A percentile compares a stretch with the other conserved stretches of the same genome.
These are phyloP conservation scores for Pocillopora meandrina DNA, from an alignment of 92 coral and sea anemone species.

Conservation along the genomic window DNA sequence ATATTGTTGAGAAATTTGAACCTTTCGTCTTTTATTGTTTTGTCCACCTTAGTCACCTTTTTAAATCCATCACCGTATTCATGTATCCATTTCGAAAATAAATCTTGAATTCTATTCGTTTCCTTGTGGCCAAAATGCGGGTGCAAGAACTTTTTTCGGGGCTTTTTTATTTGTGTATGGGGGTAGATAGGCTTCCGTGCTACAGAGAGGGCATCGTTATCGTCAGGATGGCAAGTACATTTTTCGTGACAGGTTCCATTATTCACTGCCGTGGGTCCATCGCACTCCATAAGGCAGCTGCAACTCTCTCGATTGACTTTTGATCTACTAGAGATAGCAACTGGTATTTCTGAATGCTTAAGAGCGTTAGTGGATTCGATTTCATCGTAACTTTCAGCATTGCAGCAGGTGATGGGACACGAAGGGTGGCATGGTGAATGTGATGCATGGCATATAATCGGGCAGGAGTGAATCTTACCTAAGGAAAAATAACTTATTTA, in stretches of 20 bases:
- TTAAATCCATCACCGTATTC: conserved; percentile 11
- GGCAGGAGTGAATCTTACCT: conserved; percentile 8
- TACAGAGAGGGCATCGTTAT: not conserved
- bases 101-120: conserved; percentile 34
- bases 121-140: conserved; percentile 26
- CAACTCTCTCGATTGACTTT: conserved; percentile 64
- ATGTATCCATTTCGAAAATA: conserved; percentile 60
- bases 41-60: not conserved
- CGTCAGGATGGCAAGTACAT: conserved; percentile 65
- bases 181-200: not conserved
- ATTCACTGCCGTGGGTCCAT: conserved; percentile 20
- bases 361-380: not conserved
- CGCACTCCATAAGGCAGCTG: conserved; percentile 74
- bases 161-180: not conserved
- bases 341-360: conserved; percentile 26
- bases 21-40: conserved; percentile 38
- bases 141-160: conserved; percentile 5
- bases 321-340: conserved; percentile 14
- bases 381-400: not conserved
- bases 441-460: not conserved
- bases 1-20: conserved; percentile 63
- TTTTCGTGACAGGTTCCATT: conserved; percentile 61
- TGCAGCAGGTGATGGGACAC: conserved; percentile 56
- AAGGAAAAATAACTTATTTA: not conserved
- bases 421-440: conserved; percentile 46